phyloP scores from a whole-genome alignment of 2,113 vertebrate genomes.

The Callopanchax toddi region DNA sequence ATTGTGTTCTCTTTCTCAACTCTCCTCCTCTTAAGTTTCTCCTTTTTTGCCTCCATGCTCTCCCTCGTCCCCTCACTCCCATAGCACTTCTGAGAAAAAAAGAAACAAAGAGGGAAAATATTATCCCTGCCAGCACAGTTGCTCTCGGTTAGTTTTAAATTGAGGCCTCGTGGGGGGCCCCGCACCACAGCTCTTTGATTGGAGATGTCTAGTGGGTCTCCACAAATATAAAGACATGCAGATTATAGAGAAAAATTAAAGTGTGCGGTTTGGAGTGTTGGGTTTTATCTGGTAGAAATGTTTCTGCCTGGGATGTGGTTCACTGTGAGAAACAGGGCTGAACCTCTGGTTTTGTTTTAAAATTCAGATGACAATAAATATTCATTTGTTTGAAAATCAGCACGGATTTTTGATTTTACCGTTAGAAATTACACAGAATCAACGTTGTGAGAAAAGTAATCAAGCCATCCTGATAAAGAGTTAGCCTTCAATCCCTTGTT shows the following conservation, averaged over 20 bases:
- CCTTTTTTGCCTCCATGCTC: slow-evolving; percentile 50
- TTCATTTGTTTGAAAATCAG: too few relatives aligned
- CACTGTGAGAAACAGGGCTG: slow-evolving; percentile 36
- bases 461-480: too few relatives aligned
- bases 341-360: too few relatives aligned
- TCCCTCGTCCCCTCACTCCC: slow-evolving; percentile 53
- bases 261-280: slow-evolving; percentile 33
- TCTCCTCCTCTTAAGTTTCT: slow-evolving; percentile 54
- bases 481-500: too few relatives aligned
- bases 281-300: slow-evolving; percentile 52
- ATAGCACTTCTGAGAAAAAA: slow-evolving; percentile 43
- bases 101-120: slow-evolving; percentile 66
- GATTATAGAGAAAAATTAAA: slow-evolving; percentile 61
- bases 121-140: slow-evolving; percentile 63
- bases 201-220: slow-evolving; percentile 52
- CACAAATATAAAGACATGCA: slow-evolving; percentile 59
- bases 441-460: too few relatives aligned
- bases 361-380: too few relatives aligned
- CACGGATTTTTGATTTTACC: too few relatives aligned
- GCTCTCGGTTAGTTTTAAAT: slow-evolving; percentile 68
- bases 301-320: slow-evolving; percentile 46
- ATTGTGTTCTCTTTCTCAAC: too few relatives aligned
- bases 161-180: slow-evolving; percentile 50
- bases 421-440: too few relatives aligned
- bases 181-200: slow-evolving; percentile 38